Evolutionary conservation across 2,888 invertebrate species (phyloP), one percentile per base, ranked within the genome.

Genomic region (Erebia ligea): DNA sequence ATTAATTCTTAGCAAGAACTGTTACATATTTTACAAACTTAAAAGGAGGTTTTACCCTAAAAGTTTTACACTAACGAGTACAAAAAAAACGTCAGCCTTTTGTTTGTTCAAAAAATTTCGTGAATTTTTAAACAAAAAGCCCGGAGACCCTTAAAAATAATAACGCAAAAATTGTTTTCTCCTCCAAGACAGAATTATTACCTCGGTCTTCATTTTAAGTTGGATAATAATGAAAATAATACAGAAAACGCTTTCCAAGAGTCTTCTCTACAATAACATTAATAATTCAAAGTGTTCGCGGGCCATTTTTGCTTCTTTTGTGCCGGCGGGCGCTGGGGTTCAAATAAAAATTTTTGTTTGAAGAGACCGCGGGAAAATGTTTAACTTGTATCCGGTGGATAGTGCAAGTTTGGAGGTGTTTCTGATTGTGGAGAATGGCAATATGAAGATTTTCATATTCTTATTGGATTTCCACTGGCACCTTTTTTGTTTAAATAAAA

Each of bases 201-300:
- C 74, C 75, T 75, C 73, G 72, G 76, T 76, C 71, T 78, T 78
- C 77, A 77, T 78, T 77, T 54, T 76, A 73, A 75, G 76, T 77
- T 70, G 75, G 74, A 79, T 78, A 75, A 79, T 79, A 77, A 81
- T 79, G 78, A 77, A 77, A 78, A 78, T 80, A 78, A 78, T 76
- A 78, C 77, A 77, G 74, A 78, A 73, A 77, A 79, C 76, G 75
- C 75, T 77, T 75, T 58, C 74, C 75, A 71, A 78, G 78, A 76
- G 78, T 76, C 75, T 79, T 48, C 76, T 78, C 76, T 79, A 72
- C 78, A 78, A 78, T 80, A 78, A 79, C 76, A 80, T 82, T 84
- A 82, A 82, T 82, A 81, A 83, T 83, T 82, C 80, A 80, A 75
- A 75, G 76, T 73, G 69, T 76, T 78, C 78, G 77, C 75, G 67